A percentile compares a stretch with the other conserved stretches of the same genome.
Conservation (phyloP, 2,797 vertebrate species). For the Acanthis flammea region DNA sequence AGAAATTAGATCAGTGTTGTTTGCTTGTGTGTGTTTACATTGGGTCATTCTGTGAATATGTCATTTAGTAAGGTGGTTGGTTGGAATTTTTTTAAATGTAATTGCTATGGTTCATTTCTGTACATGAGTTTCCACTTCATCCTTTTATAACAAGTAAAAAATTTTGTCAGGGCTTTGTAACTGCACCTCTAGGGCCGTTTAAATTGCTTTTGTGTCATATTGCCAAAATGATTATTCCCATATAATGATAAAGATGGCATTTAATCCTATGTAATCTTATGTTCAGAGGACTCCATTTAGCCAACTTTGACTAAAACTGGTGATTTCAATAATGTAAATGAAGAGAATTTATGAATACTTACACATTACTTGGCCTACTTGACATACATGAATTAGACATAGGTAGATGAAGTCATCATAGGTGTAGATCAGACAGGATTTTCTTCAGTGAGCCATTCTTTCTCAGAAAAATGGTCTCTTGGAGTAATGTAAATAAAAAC, state of each 20-base stretch:
- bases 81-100: neutral
- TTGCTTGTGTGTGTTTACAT: neutral
- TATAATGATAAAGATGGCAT: neutral
- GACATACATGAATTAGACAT: neutral
- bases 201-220: neutral
- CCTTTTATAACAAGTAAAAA: neutral
- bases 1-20: neutral
- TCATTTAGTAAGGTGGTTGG: neutral
- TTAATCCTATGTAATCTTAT: neutral
- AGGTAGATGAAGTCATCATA: neutral
- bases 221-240: neutral
- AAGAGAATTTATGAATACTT: neutral
- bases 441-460: neutral
- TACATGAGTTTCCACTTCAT: neutral
- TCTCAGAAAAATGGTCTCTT: neutral
- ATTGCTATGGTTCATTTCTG: neutral
- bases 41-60: neutral
- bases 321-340: constrained; percentile 17
- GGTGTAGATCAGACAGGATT: neutral
- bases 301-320: neutral
- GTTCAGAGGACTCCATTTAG: neutral
- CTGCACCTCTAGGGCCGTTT: neutral
- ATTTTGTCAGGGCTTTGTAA: neutral
- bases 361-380: neutral
- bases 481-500: neutral